A percentile compares a stretch with the other conserved stretches of the same genome.
Conservation (phyloP, 2,797 vertebrate species). For the Chiloscyllium punctatum region DNA sequence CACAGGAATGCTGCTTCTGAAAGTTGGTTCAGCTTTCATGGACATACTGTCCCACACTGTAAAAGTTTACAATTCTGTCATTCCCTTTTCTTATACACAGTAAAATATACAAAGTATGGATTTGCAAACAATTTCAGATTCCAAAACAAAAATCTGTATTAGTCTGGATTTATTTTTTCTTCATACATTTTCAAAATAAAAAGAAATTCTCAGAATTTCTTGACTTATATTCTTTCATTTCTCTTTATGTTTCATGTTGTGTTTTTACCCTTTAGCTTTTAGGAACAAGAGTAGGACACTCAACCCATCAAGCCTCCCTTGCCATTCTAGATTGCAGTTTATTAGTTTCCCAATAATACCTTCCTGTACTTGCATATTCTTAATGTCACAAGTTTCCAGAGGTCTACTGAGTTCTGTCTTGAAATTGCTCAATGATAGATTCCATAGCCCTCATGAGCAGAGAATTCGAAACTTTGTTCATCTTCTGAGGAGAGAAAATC, state of each 20-base stretch:
- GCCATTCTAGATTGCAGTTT: too few species aligned
- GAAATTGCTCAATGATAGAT: too few species aligned
- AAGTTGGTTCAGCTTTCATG: neutral
- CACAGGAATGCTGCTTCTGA: neutral
- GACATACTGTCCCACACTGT: neutral
- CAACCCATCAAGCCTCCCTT: too few species aligned
- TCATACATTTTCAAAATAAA: neutral
- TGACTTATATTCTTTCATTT: neutral
- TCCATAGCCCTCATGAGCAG: too few species aligned
- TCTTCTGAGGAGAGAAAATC: too few species aligned
- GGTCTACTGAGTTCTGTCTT: too few species aligned
- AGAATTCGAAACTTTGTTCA: too few species aligned
- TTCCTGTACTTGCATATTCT: too few species aligned
- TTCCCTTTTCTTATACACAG: neutral
- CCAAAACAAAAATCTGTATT: neutral
- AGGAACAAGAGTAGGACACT: too few species aligned
- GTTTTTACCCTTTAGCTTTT: neutral
- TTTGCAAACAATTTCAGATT: neutral
- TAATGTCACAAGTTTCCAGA: too few species aligned
- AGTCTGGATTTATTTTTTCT: neutral
- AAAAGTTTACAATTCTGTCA: neutral
- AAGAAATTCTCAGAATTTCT: neutral
- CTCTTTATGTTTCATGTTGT: neutral
- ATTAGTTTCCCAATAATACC: too few species aligned
- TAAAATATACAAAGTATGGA: neutral